Percentiles rank a stretch among this genome's conserved stretches.
These are phyloP conservation scores for Diplogasteroides magnus DNA, from an alignment of 1,140 invertebrate genomes.

Conservation along the genomic window DNA sequence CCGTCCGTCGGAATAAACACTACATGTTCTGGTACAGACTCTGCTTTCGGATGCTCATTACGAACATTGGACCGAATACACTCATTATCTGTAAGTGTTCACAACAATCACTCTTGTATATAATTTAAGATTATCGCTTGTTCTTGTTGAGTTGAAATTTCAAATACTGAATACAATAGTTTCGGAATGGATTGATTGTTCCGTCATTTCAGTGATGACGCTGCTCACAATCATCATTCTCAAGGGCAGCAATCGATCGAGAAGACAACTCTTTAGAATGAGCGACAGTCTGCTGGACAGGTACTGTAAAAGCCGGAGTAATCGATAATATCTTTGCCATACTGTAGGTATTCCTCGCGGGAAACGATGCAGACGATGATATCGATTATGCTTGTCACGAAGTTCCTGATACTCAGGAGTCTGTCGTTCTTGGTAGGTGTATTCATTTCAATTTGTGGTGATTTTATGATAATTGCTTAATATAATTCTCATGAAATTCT, in stretches of 20 bases:
- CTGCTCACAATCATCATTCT: constrained; percentile 35
- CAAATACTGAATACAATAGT: too few species aligned
- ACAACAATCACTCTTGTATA: too few species aligned
- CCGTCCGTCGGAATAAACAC: constrained; percentile 21
- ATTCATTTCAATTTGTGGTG: not conserved
- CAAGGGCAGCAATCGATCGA: constrained; percentile 36
- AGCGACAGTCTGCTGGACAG: constrained; percentile 39
- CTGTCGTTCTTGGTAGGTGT: constrained; percentile 38
- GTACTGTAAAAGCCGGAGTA: constrained; percentile 12
- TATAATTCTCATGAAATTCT: not conserved
- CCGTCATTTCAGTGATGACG: constrained; percentile 38
- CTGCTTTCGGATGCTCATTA: constrained; percentile 39
- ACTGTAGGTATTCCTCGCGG: constrained; percentile 13
- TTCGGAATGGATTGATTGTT: too few species aligned
- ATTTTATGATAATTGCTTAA: not conserved
- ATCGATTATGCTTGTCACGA: constrained; percentile 41
- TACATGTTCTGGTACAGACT: constrained; percentile 41
- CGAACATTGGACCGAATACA: constrained; percentile 42
- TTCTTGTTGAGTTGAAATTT: too few species aligned
- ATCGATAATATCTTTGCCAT: not conserved
- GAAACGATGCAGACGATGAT: constrained; percentile 46
- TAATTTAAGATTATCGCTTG: too few species aligned
- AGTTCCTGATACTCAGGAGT: constrained; percentile 42
- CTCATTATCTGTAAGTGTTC: constrained; percentile 37
- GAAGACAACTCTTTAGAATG: constrained; percentile 44